Evolutionary conservation across 1,140 invertebrate genomes (phyloP), one percentile per base, ranked within the genome.

Genomic region (Drosophila mojavensis): DNA sequence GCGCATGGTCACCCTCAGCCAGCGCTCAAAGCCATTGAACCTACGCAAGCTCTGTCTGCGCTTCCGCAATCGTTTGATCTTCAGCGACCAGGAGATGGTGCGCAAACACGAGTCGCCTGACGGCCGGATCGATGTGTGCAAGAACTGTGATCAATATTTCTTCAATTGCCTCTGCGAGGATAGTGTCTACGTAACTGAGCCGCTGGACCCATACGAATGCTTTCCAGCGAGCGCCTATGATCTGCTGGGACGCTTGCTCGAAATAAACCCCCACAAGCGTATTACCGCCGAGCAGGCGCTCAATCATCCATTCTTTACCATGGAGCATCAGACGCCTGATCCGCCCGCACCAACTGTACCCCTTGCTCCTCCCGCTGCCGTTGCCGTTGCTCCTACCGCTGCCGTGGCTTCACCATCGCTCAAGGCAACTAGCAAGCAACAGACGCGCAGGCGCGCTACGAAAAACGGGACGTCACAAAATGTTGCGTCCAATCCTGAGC

Each of bases 191-290:
- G 60, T 72, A n/a, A 82, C 77, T 4, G 89, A 91, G 54, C 82
- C 88, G 0, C 60, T 88, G n/a, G 90, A 86, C 20, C 67, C 79
- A 13, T 90, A 84, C 56, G 91, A 92, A 53, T 81, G 78, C 13
- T 92, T 91, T 62, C 91, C 91, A 13, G 50, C 67, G 4, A 91
- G 82, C 51, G 99, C 99, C 41, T 99, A 99, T 94, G 99, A 99
- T 93, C 95, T 99, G 75, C 99, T 99, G 92, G 98, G 99, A 93
- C 97, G 98, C 93, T 99, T 99, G 98, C 94, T 99, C 81, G 99
- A 98, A 70, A 97, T 99, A 17, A 99, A 99, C 94, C 99, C 99
- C n/a, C 96, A 96, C 88, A 99, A 99, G 94, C 95, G 99, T 90
- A 99, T 99, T 90, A 99, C 97, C 73, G 98, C 99, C 59, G 96